phyloP scores from a whole-genome alignment of 2,888 invertebrate genomes.

The Allolobophora icterica region DNA sequence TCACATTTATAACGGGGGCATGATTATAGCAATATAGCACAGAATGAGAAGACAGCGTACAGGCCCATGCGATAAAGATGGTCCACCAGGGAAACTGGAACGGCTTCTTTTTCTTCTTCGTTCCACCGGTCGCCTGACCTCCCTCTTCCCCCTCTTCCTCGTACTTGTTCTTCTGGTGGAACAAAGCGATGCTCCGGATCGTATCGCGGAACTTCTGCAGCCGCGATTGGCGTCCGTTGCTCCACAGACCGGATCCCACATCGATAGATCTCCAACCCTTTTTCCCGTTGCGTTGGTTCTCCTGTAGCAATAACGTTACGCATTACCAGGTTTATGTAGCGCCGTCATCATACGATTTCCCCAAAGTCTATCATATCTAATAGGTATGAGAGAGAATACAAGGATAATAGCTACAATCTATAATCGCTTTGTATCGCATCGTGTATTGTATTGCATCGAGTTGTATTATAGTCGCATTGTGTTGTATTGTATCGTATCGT shows the following conservation, averaged over 20 bases:
- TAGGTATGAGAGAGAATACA: too few species aligned
- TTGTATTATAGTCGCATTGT: too few species aligned
- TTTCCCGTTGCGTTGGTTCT: constrained; percentile 34
- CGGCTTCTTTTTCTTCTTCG: constrained; percentile 61
- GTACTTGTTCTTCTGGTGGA: constrained; percentile 53
- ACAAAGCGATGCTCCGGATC: constrained; percentile 53
- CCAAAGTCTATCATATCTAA: too few species aligned
- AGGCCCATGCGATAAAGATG: constrained; percentile 62
- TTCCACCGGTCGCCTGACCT: constrained; percentile 32
- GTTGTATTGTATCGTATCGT: too few species aligned
- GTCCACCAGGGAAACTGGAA: constrained; percentile 62
- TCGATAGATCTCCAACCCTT: constrained; percentile 59
- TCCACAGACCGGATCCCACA: constrained; percentile 48
- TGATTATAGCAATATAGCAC: too few species aligned
- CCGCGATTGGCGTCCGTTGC: constrained; percentile 46
- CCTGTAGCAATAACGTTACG: neutral
- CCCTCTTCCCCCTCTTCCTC: constrained; percentile 49
- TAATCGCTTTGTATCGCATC: too few species aligned
- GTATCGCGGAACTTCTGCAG: constrained; percentile 58
- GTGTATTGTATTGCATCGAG: too few species aligned
- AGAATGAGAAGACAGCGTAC: constrained; percentile 48
- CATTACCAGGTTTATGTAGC: neutral
- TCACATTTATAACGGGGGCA: too few species aligned
- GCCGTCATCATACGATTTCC: neutral
- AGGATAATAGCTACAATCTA: too few species aligned